These are phyloP conservation scores for Heterodera filipjevi DNA, from an alignment of 2,888 invertebrate genomes.

Conservation along the genomic window DNA sequence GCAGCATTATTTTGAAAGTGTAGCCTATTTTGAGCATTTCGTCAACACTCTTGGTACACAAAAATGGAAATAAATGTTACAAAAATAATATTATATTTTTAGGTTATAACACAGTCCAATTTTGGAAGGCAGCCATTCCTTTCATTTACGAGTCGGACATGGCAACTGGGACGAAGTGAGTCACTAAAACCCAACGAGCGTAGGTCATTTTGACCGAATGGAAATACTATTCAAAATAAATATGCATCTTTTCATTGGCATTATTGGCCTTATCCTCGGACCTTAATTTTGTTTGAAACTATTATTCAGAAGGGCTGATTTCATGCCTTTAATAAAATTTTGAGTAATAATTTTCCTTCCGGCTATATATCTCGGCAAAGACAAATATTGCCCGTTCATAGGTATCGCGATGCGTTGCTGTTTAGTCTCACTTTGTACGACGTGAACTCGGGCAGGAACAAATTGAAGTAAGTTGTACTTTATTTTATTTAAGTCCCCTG, in stretches of 20 bases:
- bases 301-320: no score
- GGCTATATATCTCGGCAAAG: no score
- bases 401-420: conserved; percentile 59
- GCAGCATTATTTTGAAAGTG: conserved; percentile 53
- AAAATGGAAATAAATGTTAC: neutral
- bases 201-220: no score
- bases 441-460: conserved; percentile 62
- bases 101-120: conserved; percentile 54
- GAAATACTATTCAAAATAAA: no score
- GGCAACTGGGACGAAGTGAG: conserved; percentile 54
- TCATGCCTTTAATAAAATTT: no score
- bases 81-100: neutral
- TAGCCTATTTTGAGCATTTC: conserved; percentile 54
- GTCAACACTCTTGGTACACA: conserved; percentile 49
- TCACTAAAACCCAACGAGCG: neutral
- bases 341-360: no score
- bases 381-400: neutral
- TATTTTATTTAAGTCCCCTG: no score
- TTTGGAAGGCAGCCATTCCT: conserved; percentile 56
- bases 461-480: conserved; percentile 59
- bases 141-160: conserved; percentile 63
- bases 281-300: no score
- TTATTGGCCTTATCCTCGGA: no score
- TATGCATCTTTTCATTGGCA: no score
- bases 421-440: conserved; percentile 64